Base-by-base conservation (phyloP, 1,140 invertebrate genomes). In the Lepidostoma basale region DNA sequence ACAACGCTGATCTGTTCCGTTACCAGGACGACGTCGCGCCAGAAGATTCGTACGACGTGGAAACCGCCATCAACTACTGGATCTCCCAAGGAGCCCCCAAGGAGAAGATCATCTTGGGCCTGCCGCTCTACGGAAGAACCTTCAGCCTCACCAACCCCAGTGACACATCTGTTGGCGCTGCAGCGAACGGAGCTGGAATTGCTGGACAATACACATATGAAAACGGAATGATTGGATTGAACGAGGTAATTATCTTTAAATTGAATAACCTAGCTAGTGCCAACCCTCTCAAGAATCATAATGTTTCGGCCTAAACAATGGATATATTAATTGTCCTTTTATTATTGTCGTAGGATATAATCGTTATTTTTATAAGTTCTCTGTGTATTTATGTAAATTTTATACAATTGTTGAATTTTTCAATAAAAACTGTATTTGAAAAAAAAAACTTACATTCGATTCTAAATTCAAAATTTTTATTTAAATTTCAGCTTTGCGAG, bases 171-270 rank as follows among this genome's bases (percentile, higher is more conserved):
- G 76, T 89, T 0, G 83, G 85, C n/a, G 85, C 88, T 0, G 77
- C 84, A 2, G 79, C 86, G 1, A 78, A 62, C 5, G 85, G 86
- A 2, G 76, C 85, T 2, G 89, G 89, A 3, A 74, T 77, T 3
- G 80, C 85, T 3, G 94, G 94, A 4, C 86, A 86, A 2, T 93
- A 90, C 70, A 93, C 92, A 0, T 74, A 77, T 2, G 86, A 91
- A 66, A 74, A 78, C 6, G 94, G 94, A 8, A 84, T 86, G 26
- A 81, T 92, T 47, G 89, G 91, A 18, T 96, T 91, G 75, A 91
- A 94, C 75, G 93, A 96, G 74, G 81, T 88, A 66, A 49, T 54
- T n/a, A n/a, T n/a, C n/a, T n/a, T 36, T 36, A n/a, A n/a, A 36
- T 36, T n/a, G 33, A n/a, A n/a, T n/a, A n/a, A n/a, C n/a, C n/a